These are phyloP conservation scores for Cerceris ruficornis DNA, from an alignment of 2,888 invertebrate species.

Conservation along the genomic window DNA sequence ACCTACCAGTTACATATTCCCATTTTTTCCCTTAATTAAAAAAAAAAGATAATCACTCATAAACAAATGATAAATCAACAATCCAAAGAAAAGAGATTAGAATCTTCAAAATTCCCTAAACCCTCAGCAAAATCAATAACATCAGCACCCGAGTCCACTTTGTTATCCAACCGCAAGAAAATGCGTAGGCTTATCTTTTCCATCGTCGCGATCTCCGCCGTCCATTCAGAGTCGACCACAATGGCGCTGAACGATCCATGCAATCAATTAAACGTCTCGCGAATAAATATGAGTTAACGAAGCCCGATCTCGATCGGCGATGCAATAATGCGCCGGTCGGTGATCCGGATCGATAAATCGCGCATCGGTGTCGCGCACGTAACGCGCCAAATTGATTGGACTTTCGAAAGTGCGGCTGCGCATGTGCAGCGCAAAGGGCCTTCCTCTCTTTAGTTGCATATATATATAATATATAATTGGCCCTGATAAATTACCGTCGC, in stretches of 20 bases:
- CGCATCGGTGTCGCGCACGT: conserved; percentile 6
- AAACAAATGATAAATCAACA: too few relatives aligned
- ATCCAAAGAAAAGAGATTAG: too few relatives aligned
- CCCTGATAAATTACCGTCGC: conserved; percentile 51
- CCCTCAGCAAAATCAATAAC: too few relatives aligned
- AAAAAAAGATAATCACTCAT: too few relatives aligned
- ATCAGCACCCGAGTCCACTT: too few relatives aligned
- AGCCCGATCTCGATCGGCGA: conserved; percentile 3
- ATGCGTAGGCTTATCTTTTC: conserved; percentile 42
- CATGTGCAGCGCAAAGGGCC: too few relatives aligned
- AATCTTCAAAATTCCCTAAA: too few relatives aligned
- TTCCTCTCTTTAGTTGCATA: too few relatives aligned
- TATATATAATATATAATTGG: conserved; percentile 41
- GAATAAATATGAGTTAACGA: conserved; percentile 58
- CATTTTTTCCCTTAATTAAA: too few relatives aligned
- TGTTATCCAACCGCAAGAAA: conserved; percentile 7
- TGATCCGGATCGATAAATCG: too few relatives aligned
- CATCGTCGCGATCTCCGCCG: conserved; percentile 31
- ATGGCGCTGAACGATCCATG: conserved; percentile 40
- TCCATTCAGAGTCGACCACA: conserved; percentile 36
- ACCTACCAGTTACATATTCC: too few relatives aligned
- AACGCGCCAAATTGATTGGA: conserved; percentile 42
- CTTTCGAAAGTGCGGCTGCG: conserved; percentile 47
- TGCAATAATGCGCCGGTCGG: background rate
- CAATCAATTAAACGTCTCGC: conserved; percentile 52